These are phyloP conservation scores for Galbula dea DNA, from an alignment of 2,113 vertebrate species.

Conservation along the genomic window DNA sequence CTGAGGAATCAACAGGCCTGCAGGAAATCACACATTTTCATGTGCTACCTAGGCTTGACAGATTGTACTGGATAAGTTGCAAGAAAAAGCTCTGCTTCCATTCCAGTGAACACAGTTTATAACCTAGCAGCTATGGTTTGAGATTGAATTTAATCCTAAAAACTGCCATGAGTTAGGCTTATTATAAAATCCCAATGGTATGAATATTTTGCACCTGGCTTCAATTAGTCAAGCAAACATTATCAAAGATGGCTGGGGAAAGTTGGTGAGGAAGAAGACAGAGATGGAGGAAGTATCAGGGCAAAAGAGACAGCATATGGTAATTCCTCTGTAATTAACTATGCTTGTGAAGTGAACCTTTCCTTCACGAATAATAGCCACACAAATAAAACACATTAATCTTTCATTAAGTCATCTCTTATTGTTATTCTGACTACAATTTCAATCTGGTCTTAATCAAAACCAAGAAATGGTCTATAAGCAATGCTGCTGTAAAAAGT, in stretches of 20 bases:
- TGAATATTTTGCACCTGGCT: background rate
- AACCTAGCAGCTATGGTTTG: background rate
- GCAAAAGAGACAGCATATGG: background rate
- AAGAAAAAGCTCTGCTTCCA: background rate
- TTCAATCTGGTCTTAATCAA: background rate
- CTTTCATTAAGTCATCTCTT: constrained; percentile 15
- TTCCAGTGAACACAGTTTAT: background rate
- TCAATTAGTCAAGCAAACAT: background rate
- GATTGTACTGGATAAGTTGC: background rate
- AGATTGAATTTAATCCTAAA: background rate
- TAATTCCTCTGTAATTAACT: background rate
- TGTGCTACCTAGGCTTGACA: background rate
- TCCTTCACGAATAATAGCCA: background rate
- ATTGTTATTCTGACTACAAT: background rate
- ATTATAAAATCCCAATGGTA: background rate
- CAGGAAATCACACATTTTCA: background rate
- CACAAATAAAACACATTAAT: constrained; percentile 23
- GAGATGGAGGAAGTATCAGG: background rate
- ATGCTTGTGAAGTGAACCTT: background rate
- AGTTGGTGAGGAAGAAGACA: background rate
- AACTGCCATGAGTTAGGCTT: background rate
- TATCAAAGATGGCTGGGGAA: background rate
- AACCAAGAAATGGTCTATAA: background rate
- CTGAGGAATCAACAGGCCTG: background rate
- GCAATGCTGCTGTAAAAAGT: background rate